Base-by-base conservation (phyloP, 2,888 invertebrate genomes). In the Polydrusus pterygomalis region DNA sequence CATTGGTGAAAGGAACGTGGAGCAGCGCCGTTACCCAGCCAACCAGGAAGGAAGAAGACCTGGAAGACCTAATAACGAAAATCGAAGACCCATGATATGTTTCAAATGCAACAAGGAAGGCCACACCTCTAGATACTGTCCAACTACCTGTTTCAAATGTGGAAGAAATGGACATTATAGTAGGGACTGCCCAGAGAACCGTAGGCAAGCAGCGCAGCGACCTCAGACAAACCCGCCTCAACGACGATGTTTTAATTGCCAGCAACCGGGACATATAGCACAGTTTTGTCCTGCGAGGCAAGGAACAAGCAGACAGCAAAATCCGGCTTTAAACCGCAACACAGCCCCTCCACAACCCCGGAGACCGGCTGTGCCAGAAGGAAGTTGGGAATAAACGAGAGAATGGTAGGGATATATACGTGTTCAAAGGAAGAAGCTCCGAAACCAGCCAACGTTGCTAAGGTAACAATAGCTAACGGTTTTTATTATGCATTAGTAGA, bases 391-490 rank as follows among this genome's bases (percentile, higher is more conserved):
- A n/a, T n/a, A n/a, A n/a, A n/a, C n/a, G n/a, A n/a, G n/a, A n/a
- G n/a, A n/a, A 0, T 7, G 34, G 30, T 67, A n/a, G 64, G 64
- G 45, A 64, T 64, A 18, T 64, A 64, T 64, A 47, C 20, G 43
- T 45, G 64, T 13, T 43, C 45, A 7, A 17, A 45, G 5, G 17
- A 64, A 18, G 43, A 25, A 18, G 0, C 54, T 34, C 51, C 67
- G 9, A 51, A 30, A 30, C 20, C 38, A n/a, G 20, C n/a, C 10
- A 54, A 25, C 13, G 15, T n/a, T 20, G 45, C 17, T 15, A 15
- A 40, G 40, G 40, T 15, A 13, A 40, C n/a, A 8, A 13, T 49
- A 25, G n/a, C n/a, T n/a, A n/a, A n/a, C n/a, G n/a, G n/a, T n/a
- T n/a, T n/a, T n/a, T n/a, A n/a, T n/a, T n/a, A n/a, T n/a, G n/a